Evolutionary conservation across 92 coral and sea anemone species (phyloP), one percentile per base, ranked within the genome.

Genomic region (Epizoanthus fatuus): DNA sequence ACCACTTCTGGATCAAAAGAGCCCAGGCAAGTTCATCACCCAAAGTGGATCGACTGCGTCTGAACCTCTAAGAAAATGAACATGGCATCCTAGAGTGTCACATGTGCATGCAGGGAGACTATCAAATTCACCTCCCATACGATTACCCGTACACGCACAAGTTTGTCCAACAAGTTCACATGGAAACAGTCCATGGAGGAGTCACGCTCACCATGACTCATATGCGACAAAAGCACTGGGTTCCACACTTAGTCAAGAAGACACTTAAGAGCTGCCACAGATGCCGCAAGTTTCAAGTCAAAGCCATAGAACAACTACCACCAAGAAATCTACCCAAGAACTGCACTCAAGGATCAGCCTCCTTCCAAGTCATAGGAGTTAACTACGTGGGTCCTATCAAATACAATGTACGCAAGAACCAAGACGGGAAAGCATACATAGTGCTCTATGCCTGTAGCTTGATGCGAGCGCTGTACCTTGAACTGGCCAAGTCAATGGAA

Each of bases 111-210:
- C 69, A 76, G 69, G 81, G 49, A 3, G 22, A 76, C 25, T 57
- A 76, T 29, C 51, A 47, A 58, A 65, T 76, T 10, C 56, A 77
- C 11, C 83, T 58, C 11, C 52, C 81, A 42, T 63, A 56, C n/a
- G 14, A 25, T 10, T 51, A 77, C 67, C 83, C 42, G 9, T 54
- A 75, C 39, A 20, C 64, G 15, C 63, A 53, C 17, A 81, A 81
- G 72, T 62, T 67, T 7, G 70, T 81, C 3, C 35, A 32, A 51
- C 64, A 69, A 20, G 77, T 76, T 14, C 76, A 67, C 22, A 49
- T 29, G 15, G 53, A 66, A 10, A 25, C 77, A 4, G 44, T 52
- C 65, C 86, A 81, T 69, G 86, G 77, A 70, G 80, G 80, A 83
- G 72, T 57, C 8, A 20, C 20, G 16, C 51, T 83, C 17, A 83